phyloP scores from a whole-genome alignment of 2,113 vertebrate genomes.

The Tinamus guttatus region DNA sequence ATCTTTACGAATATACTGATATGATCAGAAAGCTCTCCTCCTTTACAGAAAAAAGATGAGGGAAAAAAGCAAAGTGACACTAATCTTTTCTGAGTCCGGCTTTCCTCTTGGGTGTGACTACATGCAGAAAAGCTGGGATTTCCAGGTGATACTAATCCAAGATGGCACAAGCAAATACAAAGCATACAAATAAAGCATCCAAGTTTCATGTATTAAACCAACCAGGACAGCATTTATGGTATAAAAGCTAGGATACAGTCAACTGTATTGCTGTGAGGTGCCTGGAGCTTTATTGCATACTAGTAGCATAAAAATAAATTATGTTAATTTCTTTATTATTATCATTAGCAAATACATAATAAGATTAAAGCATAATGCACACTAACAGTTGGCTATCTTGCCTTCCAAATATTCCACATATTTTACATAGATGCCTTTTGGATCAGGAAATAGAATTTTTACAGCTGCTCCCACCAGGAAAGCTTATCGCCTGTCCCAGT shows the following conservation, averaged over 20 bases:
- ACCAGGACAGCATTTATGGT: background rate
- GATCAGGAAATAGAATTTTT: background rate
- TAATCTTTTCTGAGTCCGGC: conserved; percentile 65
- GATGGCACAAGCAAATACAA: conserved; percentile 57
- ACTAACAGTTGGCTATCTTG: background rate
- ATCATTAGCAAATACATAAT: background rate
- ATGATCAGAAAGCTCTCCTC: conserved; percentile 62
- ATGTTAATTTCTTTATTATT: background rate
- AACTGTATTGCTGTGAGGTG: background rate
- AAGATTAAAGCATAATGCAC: background rate
- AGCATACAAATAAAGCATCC: conserved; percentile 63
- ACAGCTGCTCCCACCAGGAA: background rate
- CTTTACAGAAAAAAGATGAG: conserved; percentile 57
- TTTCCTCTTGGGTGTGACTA: conserved; percentile 69
- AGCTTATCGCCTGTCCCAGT: background rate
- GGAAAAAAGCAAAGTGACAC: conserved; percentile 57
- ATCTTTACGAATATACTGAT: conserved; percentile 40
- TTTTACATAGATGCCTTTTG: background rate
- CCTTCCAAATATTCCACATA: background rate
- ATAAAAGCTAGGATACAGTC: background rate
- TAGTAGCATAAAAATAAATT: background rate
- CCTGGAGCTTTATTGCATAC: background rate
- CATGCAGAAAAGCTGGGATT: conserved; percentile 58
- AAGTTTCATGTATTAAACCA: conserved; percentile 42
- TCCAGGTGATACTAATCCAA: conserved; percentile 69